A percentile compares a stretch with the other conserved stretches of the same genome.
Evolutionary conservation across 2,797 vertebrate species (phyloP).

Genomic region (Australoheros facetus): DNA sequence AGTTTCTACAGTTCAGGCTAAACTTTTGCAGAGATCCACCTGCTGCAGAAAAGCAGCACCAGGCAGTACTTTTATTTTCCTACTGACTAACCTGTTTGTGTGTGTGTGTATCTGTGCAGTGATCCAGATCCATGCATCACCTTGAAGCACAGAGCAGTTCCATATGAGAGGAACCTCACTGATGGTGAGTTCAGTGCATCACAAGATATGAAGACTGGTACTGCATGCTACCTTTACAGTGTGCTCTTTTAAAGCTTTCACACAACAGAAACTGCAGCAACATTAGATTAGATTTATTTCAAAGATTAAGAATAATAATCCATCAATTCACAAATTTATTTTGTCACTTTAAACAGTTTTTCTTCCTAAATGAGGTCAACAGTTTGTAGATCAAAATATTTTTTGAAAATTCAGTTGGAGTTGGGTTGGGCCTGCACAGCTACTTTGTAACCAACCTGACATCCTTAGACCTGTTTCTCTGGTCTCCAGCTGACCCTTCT

Average conservation of each 20-base stretch:
- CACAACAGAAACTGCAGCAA: neutral
- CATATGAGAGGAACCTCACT: neutral
- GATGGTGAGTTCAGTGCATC: slow-evolving; percentile 19
- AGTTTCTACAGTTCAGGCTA: neutral
- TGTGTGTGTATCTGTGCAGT: slow-evolving; percentile 22
- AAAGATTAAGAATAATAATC: neutral
- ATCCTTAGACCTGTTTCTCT: neutral
- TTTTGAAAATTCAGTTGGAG: too few relatives aligned
- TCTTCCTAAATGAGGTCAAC: too few relatives aligned
- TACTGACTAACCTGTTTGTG: neutral
- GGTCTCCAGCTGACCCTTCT: neutral
- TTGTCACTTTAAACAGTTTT: too few relatives aligned
- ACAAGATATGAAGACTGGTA: neutral
- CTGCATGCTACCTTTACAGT: neutral
- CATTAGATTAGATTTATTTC: neutral
- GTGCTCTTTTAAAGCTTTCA: neutral
- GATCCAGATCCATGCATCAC: neutral
- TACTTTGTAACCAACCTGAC: neutral
- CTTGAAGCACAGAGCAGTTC: neutral
- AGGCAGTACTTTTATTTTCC: neutral
- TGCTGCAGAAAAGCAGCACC: neutral
- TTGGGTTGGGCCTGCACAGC: neutral
- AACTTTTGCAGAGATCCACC: neutral
- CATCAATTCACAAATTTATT: too few relatives aligned
- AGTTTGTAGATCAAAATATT: too few relatives aligned